phyloP scores from a whole-genome alignment of 2,113 vertebrate species.

The Notarius lentiginosus region DNA sequence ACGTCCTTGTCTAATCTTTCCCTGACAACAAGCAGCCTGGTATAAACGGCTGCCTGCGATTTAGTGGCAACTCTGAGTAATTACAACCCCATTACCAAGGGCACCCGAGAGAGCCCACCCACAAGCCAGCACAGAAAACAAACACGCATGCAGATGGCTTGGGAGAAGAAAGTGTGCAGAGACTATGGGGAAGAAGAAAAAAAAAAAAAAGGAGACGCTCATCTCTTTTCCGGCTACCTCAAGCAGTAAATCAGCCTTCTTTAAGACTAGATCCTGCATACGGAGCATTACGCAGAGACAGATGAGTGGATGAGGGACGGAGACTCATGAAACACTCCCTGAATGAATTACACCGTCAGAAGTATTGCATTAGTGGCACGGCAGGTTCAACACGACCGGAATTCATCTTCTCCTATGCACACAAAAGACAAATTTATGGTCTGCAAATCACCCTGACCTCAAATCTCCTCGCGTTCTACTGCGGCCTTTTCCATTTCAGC shows the following conservation, averaged over 20 bases:
- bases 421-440: constrained; percentile 9
- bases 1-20: constrained; percentile 52
- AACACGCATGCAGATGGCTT: constrained; percentile 18
- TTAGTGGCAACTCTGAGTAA: constrained; percentile 52
- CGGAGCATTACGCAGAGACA: background rate
- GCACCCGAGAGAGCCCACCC: constrained; percentile 42
- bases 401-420: constrained; percentile 7
- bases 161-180: background rate
- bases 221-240: background rate
- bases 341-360: constrained; percentile 12
- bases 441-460: constrained; percentile 7
- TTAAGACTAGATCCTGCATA: background rate
- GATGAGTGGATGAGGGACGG: background rate
- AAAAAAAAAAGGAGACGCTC: background rate
- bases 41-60: constrained; percentile 51
- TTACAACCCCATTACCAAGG: constrained; percentile 55
- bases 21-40: constrained; percentile 34
- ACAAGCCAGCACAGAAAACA: constrained; percentile 22
- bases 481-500: background rate
- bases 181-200: background rate
- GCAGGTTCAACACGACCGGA: constrained; percentile 1
- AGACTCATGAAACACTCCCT: background rate
- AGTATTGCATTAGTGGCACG: background rate
- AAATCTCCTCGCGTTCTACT: background rate
- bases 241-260: background rate